phyloP scores from a whole-genome alignment of 2,113 vertebrate species.

The Tenrec ecaudatus region DNA sequence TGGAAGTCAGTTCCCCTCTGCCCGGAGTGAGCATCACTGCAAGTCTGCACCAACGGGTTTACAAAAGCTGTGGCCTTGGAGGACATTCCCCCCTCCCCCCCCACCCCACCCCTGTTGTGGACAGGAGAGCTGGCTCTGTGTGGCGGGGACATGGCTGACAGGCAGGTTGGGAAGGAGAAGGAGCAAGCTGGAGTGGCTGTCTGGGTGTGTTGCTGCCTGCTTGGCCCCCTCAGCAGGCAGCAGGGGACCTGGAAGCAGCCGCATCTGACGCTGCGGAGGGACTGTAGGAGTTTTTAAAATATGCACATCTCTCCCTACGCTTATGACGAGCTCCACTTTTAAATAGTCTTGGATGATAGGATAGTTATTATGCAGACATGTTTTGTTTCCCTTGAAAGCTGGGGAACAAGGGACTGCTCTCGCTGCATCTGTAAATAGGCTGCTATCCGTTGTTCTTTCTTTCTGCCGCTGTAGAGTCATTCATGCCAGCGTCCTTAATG shows the following conservation, averaged over 20 bases:
- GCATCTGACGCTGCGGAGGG: background rate
- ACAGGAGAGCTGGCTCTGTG: background rate
- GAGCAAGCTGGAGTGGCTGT: background rate
- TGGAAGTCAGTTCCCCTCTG: background rate
- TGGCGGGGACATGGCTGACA: background rate
- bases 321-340: slow-evolving; percentile 37
- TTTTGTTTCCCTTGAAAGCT: slow-evolving; percentile 73
- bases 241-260: background rate
- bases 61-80: background rate
- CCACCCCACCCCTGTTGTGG: too few relatives aligned
- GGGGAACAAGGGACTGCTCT: slow-evolving; percentile 56
- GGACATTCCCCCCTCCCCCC: too few relatives aligned
- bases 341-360: slow-evolving; percentile 61
- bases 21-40: background rate
- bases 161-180: background rate
- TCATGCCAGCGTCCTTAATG: slow-evolving; percentile 73
- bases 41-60: background rate
- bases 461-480: slow-evolving; percentile 73
- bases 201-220: background rate
- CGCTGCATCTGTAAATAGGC: slow-evolving; percentile 74
- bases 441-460: slow-evolving; percentile 66
- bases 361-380: slow-evolving; percentile 48
- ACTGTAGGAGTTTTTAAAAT: slow-evolving; percentile 37
- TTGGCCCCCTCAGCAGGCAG: background rate
- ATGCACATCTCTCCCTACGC: slow-evolving; percentile 57